Conservation (phyloP, 2,888 invertebrate species). For the Metellina segmentata region DNA sequence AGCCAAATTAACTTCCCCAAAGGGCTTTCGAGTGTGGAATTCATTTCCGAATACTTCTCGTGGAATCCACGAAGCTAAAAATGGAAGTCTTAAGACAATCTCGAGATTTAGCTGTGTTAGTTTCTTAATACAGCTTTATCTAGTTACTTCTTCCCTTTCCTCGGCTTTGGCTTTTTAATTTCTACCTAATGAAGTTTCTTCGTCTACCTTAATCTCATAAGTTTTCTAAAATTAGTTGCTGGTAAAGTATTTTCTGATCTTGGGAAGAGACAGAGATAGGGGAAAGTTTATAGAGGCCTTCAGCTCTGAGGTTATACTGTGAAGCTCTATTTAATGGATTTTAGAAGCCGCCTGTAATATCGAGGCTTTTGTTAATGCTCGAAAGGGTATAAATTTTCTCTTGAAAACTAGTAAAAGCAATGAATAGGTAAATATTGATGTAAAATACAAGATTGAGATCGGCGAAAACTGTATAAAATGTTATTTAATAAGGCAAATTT, state of each 20-base stretch:
- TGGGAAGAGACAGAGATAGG: background rate
- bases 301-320: too few relatives aligned
- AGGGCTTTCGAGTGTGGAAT: background rate
- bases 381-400: too few relatives aligned
- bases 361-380: too few relatives aligned
- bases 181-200: slow-evolving; percentile 6
- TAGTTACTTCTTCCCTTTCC: background rate
- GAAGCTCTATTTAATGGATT: too few relatives aligned
- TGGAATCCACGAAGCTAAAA: background rate
- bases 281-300: too few relatives aligned
- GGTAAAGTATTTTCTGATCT: background rate
- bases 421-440: too few relatives aligned
- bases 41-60: slow-evolving; percentile 4
- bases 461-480: too few relatives aligned
- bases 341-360: too few relatives aligned
- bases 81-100: background rate
- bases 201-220: background rate
- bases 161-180: slow-evolving; percentile 1
- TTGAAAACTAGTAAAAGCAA: too few relatives aligned
- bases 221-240: background rate
- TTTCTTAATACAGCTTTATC: slow-evolving; percentile 11
- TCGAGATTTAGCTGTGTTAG: slow-evolving; percentile 1
- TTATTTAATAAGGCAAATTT: too few relatives aligned
- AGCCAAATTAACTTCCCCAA: slow-evolving; percentile 15
- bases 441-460: too few relatives aligned